These are phyloP conservation scores for Leiothrix lutea DNA, from an alignment of 2,113 vertebrate genomes.

Conservation along the genomic window DNA sequence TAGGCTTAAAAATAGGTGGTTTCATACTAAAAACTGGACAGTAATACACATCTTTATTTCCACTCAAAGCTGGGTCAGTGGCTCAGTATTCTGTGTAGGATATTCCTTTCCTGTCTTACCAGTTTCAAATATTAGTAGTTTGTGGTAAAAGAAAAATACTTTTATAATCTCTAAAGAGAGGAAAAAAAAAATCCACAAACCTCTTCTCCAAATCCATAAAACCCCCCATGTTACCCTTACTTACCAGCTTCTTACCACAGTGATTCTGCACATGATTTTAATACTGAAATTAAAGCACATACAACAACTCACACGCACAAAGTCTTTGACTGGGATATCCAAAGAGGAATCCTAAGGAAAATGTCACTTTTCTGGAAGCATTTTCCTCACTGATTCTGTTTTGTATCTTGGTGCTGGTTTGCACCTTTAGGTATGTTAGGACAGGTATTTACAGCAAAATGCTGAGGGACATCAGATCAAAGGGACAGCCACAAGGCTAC, in stretches of 20 bases:
- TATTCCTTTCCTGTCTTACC: background rate
- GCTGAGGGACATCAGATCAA: background rate
- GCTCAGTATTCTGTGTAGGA: background rate
- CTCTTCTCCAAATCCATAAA: background rate
- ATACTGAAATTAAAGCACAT: background rate
- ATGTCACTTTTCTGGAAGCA: fast-evolving
- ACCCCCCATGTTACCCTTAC: fast-evolving
- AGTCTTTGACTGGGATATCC: background rate
- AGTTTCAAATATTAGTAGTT: background rate
- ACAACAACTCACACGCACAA: fast-evolving
- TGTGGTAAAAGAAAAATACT: background rate
- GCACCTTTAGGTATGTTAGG: background rate
- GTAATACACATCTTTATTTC: background rate
- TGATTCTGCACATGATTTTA: background rate
- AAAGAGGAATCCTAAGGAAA: background rate
- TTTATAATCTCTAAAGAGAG: background rate
- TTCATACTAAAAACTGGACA: background rate
- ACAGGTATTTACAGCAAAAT: background rate
- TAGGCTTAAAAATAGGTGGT: background rate
- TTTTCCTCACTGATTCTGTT: background rate
- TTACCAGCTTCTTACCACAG: background rate
- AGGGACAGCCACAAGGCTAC: background rate
- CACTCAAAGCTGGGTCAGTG: background rate
- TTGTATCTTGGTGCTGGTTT: background rate
- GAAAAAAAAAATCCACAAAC: background rate